Evolutionary conservation across 1,140 invertebrate genomes (phyloP).

Genomic region (Bombus terrestris): DNA sequence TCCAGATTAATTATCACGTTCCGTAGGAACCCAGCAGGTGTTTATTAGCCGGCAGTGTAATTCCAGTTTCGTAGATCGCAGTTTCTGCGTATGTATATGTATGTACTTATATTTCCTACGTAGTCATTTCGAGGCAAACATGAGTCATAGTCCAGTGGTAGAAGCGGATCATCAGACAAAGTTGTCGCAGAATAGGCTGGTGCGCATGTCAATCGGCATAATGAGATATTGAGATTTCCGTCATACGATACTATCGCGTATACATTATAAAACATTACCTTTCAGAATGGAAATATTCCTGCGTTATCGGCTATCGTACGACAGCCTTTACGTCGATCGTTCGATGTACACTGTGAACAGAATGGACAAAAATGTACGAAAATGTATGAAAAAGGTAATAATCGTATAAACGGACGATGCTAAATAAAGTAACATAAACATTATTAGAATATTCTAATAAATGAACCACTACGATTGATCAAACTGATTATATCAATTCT

Average conservation of each 20-base stretch:
- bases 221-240: conserved; percentile 21
- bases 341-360: not conserved
- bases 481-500: not conserved
- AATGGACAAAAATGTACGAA: not conserved
- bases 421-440: no score
- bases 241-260: not conserved
- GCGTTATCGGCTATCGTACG: not conserved
- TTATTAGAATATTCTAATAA: no score
- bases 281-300: not conserved
- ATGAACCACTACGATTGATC: no score
- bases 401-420: no score
- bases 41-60: not conserved
- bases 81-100: not conserved
- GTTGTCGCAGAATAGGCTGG: not conserved
- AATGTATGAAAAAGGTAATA: no score
- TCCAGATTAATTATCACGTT: not conserved
- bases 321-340: not conserved
- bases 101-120: not conserved
- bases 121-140: not conserved
- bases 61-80: not conserved
- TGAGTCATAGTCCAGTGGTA: not conserved
- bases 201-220: not conserved
- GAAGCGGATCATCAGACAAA: conserved; percentile 1
- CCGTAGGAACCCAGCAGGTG: no score
- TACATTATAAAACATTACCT: not conserved